A percentile compares a stretch with the other conserved stretches of the same genome.
These are phyloP conservation scores for Galemys pyrenaicus DNA, from an alignment of 2,113 vertebrate genomes.

Conservation along the genomic window DNA sequence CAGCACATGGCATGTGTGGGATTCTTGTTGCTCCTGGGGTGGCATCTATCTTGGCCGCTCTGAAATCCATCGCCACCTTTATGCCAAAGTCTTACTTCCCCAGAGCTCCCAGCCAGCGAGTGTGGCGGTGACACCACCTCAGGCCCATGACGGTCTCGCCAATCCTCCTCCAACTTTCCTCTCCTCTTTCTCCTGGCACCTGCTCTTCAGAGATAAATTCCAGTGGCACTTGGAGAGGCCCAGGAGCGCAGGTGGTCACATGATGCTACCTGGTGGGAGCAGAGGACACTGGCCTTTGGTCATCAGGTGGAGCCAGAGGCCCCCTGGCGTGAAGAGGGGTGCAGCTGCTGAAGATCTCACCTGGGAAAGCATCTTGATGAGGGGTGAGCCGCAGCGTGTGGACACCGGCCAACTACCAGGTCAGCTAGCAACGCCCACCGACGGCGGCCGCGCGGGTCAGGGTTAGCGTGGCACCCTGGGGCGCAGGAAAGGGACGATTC, in stretches of 20 bases:
- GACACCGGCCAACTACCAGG: neutral
- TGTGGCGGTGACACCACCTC: fast-evolving
- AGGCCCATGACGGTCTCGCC: too few relatives aligned
- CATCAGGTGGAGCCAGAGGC: neutral
- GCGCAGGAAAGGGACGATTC: too few relatives aligned
- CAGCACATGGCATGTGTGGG: neutral
- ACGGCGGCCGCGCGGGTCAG: too few relatives aligned
- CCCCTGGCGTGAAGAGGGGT: too few relatives aligned
- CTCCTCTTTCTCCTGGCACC: neutral
- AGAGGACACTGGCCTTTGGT: too few relatives aligned
- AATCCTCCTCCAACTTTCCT: neutral
- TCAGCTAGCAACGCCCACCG: neutral
- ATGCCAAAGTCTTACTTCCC: neutral
- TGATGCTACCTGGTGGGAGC: too few relatives aligned
- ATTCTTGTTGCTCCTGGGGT: neutral
- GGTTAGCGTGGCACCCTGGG: too few relatives aligned
- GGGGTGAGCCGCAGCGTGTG: fast-evolving
- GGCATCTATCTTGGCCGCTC: fast-evolving
- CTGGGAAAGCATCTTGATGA: neutral
- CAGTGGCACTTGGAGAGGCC: neutral
- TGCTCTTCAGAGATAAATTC: neutral
- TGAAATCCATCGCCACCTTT: neutral
- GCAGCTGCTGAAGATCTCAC: neutral
- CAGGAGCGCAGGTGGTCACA: neutral
- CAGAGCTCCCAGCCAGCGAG: neutral